These are phyloP conservation scores for Lutjanus campechanus DNA, from an alignment of 2,797 vertebrate genomes.

Conservation along the genomic window DNA sequence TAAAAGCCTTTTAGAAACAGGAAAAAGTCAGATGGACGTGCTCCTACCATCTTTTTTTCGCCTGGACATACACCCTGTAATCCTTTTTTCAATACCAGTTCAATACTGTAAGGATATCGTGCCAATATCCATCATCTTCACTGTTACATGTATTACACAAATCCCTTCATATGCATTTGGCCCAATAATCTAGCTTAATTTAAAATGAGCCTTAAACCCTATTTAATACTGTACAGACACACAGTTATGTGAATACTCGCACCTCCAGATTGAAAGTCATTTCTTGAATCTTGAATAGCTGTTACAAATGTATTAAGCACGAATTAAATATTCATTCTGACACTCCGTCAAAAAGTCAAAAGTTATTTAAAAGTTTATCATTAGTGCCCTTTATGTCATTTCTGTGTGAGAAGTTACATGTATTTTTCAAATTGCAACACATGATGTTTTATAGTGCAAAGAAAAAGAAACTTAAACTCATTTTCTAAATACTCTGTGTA, in stretches of 20 bases:
- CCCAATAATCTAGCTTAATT: constrained; percentile 63
- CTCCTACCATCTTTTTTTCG: constrained; percentile 1
- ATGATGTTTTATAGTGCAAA: neutral
- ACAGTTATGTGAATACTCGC: neutral
- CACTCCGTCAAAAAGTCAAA: neutral
- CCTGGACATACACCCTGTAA: constrained; percentile 48
- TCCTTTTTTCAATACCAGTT: constrained; percentile 65
- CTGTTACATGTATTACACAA: constrained; percentile 60
- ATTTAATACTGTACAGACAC: constrained; percentile 57
- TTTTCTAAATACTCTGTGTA: neutral
- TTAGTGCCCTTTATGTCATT: neutral
- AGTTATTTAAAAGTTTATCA: constrained; percentile 19
- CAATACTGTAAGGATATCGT: constrained; percentile 47
- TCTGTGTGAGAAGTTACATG: neutral
- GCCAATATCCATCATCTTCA: constrained; percentile 57
- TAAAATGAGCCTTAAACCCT: constrained; percentile 69
- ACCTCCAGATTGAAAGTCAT: constrained; percentile 23
- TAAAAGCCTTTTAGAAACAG: constrained; percentile 33
- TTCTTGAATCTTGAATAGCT: constrained; percentile 26
- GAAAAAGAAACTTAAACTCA: neutral
- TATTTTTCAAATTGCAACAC: neutral
- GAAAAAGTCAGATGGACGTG: constrained; percentile 11
- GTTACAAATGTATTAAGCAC: constrained; percentile 1
- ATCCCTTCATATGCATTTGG: constrained; percentile 68
- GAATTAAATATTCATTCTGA: constrained; percentile 15